Percentiles rank a stretch among this genome's conserved stretches.
Evolutionary conservation across 2,113 vertebrate species (phyloP).

Genomic region (Mastomys coucha): DNA sequence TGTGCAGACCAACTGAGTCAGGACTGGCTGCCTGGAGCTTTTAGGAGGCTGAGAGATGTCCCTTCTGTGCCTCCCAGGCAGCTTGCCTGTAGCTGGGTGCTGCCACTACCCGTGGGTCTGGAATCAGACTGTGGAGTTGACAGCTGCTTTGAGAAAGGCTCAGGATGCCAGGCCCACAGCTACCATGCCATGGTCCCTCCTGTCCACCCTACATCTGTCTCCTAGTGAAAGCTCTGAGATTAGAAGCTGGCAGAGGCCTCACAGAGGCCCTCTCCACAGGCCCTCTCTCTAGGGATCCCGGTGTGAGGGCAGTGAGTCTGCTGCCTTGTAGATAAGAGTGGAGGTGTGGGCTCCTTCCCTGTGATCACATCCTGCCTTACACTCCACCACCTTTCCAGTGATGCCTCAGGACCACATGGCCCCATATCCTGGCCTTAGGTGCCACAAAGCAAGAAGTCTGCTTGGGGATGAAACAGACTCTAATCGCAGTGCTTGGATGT

Average conservation of each 20-base stretch:
- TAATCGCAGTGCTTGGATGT: not conserved
- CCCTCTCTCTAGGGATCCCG: accelerated
- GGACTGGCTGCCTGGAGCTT: not conserved
- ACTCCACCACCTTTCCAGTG: accelerated
- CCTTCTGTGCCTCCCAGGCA: not conserved
- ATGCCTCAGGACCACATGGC: accelerated
- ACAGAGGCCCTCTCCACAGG: not conserved
- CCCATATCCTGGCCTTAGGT: not conserved
- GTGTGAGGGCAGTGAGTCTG: not conserved
- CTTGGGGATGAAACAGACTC: slow-evolving; percentile 58
- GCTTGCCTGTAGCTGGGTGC: not conserved
- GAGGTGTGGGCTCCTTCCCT: accelerated
- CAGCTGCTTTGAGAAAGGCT: not conserved
- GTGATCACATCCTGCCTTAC: not conserved
- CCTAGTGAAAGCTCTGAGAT: not conserved
- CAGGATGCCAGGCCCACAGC: too few species aligned
- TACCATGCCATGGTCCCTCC: accelerated
- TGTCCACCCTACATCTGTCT: not conserved
- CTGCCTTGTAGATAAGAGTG: not conserved
- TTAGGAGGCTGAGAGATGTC: not conserved
- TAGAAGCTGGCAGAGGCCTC: not conserved
- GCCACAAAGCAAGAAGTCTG: slow-evolving; percentile 9
- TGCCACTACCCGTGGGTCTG: not conserved
- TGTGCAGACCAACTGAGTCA: not conserved
- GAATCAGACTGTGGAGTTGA: not conserved